These are phyloP conservation scores for Apis dorsata DNA, from an alignment of 1,140 invertebrate genomes.

Conservation along the genomic window DNA sequence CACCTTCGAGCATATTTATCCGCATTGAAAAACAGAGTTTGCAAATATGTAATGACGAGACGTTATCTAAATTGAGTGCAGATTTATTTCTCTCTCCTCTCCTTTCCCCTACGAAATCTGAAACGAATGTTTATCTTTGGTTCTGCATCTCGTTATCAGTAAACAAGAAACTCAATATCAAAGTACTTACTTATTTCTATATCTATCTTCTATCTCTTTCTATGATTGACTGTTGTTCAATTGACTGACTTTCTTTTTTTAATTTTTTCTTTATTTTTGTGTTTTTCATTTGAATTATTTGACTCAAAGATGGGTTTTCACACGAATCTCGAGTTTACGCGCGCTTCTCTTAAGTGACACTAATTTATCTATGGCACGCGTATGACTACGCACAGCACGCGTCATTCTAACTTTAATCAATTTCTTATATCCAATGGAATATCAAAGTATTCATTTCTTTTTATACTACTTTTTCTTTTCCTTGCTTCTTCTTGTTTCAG, in stretches of 20 bases:
- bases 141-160: slow-evolving; percentile 1
- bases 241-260: neutral
- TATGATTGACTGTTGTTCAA: neutral
- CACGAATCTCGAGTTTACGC: neutral
- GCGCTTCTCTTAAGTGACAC: slow-evolving; percentile 12
- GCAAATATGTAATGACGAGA: neutral
- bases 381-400: slow-evolving; percentile 2
- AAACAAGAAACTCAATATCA: neutral
- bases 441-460: slow-evolving; percentile 21
- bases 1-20: neutral
- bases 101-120: neutral
- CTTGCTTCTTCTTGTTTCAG: neutral
- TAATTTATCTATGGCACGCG: slow-evolving; percentile 45
- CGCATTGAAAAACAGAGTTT: neutral
- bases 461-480: neutral
- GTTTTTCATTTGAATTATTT: neutral
- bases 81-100: neutral
- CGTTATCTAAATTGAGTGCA: slow-evolving; percentile 16
- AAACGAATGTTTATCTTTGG: neutral
- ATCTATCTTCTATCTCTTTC: too few relatives aligned
- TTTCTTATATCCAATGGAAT: slow-evolving; percentile 44
- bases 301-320: neutral
- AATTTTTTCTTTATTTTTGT: too few relatives aligned
- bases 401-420: slow-evolving; percentile 50
- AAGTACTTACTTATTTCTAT: neutral